Base-by-base conservation (phyloP, 2,797 vertebrate genomes). In the Tapirus indicus region DNA sequence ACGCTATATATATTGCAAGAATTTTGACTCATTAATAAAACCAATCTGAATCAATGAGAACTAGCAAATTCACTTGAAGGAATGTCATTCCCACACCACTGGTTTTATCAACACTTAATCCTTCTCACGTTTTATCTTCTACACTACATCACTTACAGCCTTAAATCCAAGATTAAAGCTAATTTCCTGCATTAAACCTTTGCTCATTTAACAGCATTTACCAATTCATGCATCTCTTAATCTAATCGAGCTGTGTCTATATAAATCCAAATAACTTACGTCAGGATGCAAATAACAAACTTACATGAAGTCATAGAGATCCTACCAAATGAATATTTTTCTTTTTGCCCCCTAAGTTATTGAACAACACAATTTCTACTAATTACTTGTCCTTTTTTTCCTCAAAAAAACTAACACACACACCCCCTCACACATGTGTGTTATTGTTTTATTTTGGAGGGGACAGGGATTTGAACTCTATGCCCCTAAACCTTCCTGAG, bases 191-290 rank as follows among this genome's bases (percentile, higher is more conserved):
- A 87, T 80, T 80, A 97, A 87, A 88, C 21, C 3, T 83, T 62
- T 35, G 72, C 47, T 91, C 68, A 88, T 78, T 94, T 97, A 94
- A 84, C 32, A 68, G 12, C 64, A 78, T 86, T 96, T 92, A 88
- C 16, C 49, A 88, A 25, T 32, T 54, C 56, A 82, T 78, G 35
- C 16, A 56, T 85, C 58, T 90, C 49, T 93, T 91, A 83, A 92
- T 86, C 41, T 88, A 92, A 88, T 29, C 74, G 41, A 29, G 4
- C 25, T 66, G 6, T 91, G n/a, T 88, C 52, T 64, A 14, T 85
- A 71, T 56, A 88, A 94, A 87, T 90, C 10, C 8, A 78, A 69
- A 94, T 84, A 93, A 66, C 13, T 90, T 78, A 68, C 6, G 32
- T 72, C 75, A 68, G 16, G 35, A 68, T 23, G 25, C 93, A 97